Conservation (phyloP, 2,113 vertebrate genomes). For the Chaetura pelagica region DNA sequence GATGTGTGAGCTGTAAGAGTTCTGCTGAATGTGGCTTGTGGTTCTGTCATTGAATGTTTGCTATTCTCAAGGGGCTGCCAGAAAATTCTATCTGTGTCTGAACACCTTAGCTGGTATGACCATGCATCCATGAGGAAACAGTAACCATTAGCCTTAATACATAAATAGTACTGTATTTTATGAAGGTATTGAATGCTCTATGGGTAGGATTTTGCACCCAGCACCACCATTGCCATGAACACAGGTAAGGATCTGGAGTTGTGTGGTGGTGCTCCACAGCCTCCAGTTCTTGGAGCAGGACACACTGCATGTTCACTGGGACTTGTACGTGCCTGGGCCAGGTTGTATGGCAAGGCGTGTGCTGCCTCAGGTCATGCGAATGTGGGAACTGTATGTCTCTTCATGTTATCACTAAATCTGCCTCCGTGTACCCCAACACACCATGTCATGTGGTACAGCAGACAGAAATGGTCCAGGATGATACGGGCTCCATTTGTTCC, state of each 20-base stretch:
- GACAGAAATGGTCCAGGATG: accelerated
- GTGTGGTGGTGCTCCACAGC: background rate
- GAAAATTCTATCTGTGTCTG: background rate
- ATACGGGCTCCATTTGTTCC: background rate
- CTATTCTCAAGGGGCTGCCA: background rate
- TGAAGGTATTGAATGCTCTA: background rate
- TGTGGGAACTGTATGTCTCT: background rate
- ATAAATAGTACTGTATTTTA: background rate
- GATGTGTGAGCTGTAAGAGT: background rate
- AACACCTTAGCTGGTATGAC: background rate
- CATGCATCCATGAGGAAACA: background rate
- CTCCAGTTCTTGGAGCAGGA: background rate
- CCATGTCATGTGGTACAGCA: accelerated
- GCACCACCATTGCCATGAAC: background rate
- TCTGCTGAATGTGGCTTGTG: background rate
- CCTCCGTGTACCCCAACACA: background rate
- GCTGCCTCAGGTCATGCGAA: background rate
- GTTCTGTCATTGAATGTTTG: background rate
- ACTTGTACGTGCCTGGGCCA: background rate
- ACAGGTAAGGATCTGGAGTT: background rate
- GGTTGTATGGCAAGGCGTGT: background rate
- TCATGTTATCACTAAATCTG: background rate
- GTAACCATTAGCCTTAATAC: background rate
- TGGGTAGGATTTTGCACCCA: background rate
- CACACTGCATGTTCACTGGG: background rate